A percentile compares a stretch with the other conserved stretches of the same genome.
Conservation (phyloP, 2,113 vertebrate species). For the Bos indicus region DNA sequence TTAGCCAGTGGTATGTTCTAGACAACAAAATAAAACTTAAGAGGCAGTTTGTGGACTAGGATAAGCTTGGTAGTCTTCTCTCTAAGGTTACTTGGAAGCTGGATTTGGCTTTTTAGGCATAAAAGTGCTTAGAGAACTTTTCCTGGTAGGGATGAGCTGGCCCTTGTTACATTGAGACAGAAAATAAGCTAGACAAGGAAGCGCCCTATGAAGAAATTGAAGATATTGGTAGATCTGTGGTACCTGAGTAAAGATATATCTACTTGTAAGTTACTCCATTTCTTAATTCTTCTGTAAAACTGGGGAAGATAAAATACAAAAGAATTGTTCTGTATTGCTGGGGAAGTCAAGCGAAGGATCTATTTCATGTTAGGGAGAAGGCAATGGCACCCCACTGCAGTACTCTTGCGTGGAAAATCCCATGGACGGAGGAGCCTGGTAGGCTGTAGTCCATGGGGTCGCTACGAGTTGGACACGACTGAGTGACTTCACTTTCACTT, state of each 20-base stretch:
- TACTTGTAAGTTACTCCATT: not conserved
- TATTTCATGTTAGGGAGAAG: not conserved
- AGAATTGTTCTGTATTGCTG: not conserved
- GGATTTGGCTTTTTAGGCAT: not conserved
- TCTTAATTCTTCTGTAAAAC: not conserved
- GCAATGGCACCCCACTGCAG: no score
- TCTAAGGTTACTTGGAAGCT: not conserved
- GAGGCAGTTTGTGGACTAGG: not conserved
- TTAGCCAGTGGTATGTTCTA: not conserved
- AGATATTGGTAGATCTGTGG: not conserved
- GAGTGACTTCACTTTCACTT: no score
- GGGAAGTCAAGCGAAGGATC: not conserved
- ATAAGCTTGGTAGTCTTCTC: not conserved
- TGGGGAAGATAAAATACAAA: not conserved
- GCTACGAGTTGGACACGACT: no score
- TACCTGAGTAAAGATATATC: not conserved
- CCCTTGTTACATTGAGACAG: not conserved
- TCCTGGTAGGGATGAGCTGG: not conserved
- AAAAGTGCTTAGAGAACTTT: not conserved
- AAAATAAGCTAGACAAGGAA: not conserved
- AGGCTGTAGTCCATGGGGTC: no score
- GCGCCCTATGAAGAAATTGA: not conserved
- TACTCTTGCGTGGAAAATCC: no score
- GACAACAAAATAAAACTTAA: conserved; percentile 11
- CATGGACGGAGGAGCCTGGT: no score